Percentiles rank a stretch among this genome's conserved stretches.
Conservation (phyloP, 2,888 invertebrate species). For the Cheilosia urbana region DNA sequence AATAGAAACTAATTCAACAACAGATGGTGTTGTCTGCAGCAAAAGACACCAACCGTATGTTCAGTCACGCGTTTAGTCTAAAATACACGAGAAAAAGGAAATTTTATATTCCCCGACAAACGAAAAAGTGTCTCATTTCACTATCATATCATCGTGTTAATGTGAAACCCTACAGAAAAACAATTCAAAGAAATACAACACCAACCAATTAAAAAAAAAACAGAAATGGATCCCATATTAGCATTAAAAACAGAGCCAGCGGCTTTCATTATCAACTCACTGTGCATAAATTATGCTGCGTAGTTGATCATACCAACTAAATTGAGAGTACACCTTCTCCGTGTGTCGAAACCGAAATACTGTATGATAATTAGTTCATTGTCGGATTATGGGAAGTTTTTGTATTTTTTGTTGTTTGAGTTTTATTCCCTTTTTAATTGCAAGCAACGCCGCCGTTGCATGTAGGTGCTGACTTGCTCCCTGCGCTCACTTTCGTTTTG, state of each 20-base stretch:
- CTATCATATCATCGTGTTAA: slow-evolving; percentile 24
- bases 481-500: slow-evolving; percentile 63
- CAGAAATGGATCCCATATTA: slow-evolving; percentile 52
- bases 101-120: neutral
- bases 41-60: too few species aligned
- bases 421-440: slow-evolving; percentile 57
- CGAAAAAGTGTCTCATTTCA: slow-evolving; percentile 52
- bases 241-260: slow-evolving; percentile 30
- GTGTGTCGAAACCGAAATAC: slow-evolving; percentile 24
- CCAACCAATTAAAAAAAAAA: slow-evolving; percentile 30
- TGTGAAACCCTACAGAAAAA: slow-evolving; percentile 59
- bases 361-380: slow-evolving; percentile 62
- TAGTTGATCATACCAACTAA: slow-evolving; percentile 40
- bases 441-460: neutral
- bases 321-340: slow-evolving; percentile 24
- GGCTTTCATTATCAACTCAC: slow-evolving; percentile 65
- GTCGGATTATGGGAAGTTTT: slow-evolving; percentile 59
- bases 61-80: too few species aligned
- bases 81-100: neutral
- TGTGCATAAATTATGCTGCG: slow-evolving; percentile 58
- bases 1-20: too few species aligned
- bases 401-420: slow-evolving; percentile 1
- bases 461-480: slow-evolving; percentile 8
- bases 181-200: slow-evolving; percentile 46
- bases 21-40: too few species aligned